phyloP scores from a whole-genome alignment of 2,113 vertebrate species.

The Lampris incognitus region DNA sequence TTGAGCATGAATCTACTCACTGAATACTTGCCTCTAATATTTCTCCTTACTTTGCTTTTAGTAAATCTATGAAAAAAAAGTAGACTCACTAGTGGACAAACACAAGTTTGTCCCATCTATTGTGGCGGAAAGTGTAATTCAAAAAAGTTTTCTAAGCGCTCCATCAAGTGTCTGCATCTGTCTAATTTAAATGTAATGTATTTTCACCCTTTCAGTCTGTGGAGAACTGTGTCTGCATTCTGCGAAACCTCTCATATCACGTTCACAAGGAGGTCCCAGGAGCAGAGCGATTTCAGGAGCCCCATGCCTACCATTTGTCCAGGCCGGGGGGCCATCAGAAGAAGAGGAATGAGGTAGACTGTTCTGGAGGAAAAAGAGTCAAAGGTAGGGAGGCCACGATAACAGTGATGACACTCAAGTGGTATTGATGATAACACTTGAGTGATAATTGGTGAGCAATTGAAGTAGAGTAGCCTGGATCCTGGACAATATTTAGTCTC shows the following conservation, averaged over 20 bases:
- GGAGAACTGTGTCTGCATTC: slow-evolving; percentile 98
- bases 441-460: no score
- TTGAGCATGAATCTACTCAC: no score
- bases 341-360: slow-evolving; percentile 92
- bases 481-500: no score
- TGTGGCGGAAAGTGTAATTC: no score
- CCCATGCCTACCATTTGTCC: slow-evolving; percentile 76
- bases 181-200: slow-evolving; percentile 14
- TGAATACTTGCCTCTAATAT: no score
- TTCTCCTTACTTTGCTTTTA: no score
- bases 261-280: slow-evolving; percentile 97
- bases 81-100: no score
- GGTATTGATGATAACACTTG: neutral
- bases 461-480: no score
- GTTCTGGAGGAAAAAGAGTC: slow-evolving; percentile 91
- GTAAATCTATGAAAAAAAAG: no score
- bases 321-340: slow-evolving; percentile 84
- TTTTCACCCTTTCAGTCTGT: slow-evolving; percentile 85
- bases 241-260: slow-evolving; percentile 96
- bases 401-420: neutral
- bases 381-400: slow-evolving; percentile 84
- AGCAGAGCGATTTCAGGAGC: slow-evolving; percentile 89
- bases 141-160: no score
- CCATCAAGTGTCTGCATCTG: no score
- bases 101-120: no score